A percentile compares a stretch with the other conserved stretches of the same genome.
Evolutionary conservation across 2,888 invertebrate species (phyloP).

Genomic region (Idaea dimidiata): DNA sequence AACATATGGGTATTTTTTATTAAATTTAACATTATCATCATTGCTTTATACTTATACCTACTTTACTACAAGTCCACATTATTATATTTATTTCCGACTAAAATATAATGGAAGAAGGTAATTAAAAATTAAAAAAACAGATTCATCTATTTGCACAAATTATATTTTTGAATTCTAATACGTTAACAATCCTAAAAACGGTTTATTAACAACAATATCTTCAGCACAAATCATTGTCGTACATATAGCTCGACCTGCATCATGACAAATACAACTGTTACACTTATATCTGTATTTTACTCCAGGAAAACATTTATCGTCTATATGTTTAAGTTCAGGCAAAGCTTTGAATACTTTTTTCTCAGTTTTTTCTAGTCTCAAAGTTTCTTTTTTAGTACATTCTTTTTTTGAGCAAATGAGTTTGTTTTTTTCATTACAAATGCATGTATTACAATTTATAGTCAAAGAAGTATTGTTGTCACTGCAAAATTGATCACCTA

Average conservation of each 20-base stretch:
- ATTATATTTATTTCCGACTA: background rate
- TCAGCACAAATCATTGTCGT: conserved; percentile 51
- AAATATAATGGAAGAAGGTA: background rate
- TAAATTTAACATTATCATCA: background rate
- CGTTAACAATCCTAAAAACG: conserved; percentile 10
- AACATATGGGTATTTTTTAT: background rate
- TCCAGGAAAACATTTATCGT: conserved; percentile 39
- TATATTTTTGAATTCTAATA: conserved; percentile 7
- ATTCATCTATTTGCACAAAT: background rate
- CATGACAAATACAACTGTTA: conserved; percentile 48
- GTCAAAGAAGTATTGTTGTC: conserved; percentile 20
- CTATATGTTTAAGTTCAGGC: conserved; percentile 30
- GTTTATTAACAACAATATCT: conserved; percentile 30
- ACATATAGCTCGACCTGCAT: conserved; percentile 34
- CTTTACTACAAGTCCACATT: background rate
- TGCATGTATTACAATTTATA: conserved; percentile 49
- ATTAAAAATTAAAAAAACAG: background rate
- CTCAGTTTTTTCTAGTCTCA: conserved; percentile 13
- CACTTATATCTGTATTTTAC: conserved; percentile 45
- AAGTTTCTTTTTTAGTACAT: conserved; percentile 21
- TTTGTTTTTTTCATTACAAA: conserved; percentile 29
- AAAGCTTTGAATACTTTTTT: conserved; percentile 20
- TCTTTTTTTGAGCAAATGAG: conserved; percentile 34
- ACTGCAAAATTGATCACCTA: conserved; percentile 15
- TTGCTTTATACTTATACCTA: background rate